Evolutionary conservation across 1,140 invertebrate genomes (phyloP).

Genomic region (Hyles vespertilio): DNA sequence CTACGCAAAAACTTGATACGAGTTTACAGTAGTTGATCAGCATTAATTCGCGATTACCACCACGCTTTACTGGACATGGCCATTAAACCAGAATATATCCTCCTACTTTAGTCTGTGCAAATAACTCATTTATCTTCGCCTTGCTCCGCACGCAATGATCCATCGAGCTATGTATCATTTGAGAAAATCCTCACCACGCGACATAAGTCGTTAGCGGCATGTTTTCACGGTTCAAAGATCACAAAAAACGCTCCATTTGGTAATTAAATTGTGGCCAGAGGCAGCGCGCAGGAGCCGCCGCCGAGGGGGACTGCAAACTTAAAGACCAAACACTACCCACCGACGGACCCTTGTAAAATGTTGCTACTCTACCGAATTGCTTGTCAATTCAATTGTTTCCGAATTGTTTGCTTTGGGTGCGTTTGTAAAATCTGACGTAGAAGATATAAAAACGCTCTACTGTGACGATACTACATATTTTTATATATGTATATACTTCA

Average conservation of each 20-base stretch:
- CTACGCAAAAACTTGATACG: not conserved
- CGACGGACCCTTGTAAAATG: slow-evolving; percentile 12
- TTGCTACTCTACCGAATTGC: slow-evolving; percentile 32
- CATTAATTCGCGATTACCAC: not conserved
- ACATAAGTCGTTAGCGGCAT: slow-evolving; percentile 17
- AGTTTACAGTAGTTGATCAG: not conserved
- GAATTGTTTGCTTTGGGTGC: slow-evolving; percentile 7
- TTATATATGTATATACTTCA: too few relatives aligned
- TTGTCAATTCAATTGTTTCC: slow-evolving; percentile 27
- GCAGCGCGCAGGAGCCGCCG: not conserved
- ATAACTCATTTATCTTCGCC: too few relatives aligned
- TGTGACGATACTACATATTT: too few relatives aligned
- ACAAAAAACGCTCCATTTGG: slow-evolving; percentile 61
- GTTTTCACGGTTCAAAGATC: slow-evolving; percentile 34
- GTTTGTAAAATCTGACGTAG: not conserved
- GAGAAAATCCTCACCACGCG: too few relatives aligned
- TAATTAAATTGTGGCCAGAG: slow-evolving; percentile 61
- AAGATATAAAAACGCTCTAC: too few relatives aligned
- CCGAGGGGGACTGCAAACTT: slow-evolving; percentile 33
- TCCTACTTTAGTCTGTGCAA: too few relatives aligned
- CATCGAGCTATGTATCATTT: too few relatives aligned
- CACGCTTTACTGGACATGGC: too few relatives aligned
- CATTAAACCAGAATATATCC: too few relatives aligned
- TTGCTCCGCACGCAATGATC: too few relatives aligned
- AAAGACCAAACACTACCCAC: slow-evolving; percentile 37